A percentile compares a stretch with the other conserved stretches of the same genome.
These are phyloP conservation scores for Crotalus tigris DNA, from an alignment of 2,113 vertebrate species.

Conservation along the genomic window DNA sequence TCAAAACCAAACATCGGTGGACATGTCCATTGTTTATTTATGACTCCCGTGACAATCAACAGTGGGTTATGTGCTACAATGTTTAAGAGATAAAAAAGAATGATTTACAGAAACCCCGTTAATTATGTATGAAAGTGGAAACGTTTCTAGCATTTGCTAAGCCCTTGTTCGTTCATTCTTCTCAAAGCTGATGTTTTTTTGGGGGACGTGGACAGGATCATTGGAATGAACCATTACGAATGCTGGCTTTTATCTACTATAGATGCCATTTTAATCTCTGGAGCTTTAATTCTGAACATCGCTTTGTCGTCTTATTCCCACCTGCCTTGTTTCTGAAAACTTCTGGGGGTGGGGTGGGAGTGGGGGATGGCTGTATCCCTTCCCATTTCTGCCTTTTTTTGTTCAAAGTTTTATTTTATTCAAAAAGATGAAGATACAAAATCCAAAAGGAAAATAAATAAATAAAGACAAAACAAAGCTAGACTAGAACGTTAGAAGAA, in stretches of 20 bases:
- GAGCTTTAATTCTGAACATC: neutral
- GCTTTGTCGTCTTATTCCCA: slow-evolving; percentile 22
- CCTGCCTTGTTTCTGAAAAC: neutral
- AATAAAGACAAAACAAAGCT: no score
- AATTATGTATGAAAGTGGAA: slow-evolving; percentile 58
- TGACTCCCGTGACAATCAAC: slow-evolving; percentile 52
- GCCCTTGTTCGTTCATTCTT: slow-evolving; percentile 34
- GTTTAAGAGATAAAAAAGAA: slow-evolving; percentile 60
- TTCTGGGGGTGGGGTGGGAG: no score
- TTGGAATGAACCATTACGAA: slow-evolving; percentile 21
- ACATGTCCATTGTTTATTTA: slow-evolving; percentile 59
- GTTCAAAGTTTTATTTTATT: no score
- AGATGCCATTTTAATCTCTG: neutral
- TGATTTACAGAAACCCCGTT: slow-evolving; percentile 59
- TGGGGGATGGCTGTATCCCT: neutral
- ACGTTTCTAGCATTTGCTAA: slow-evolving; percentile 41
- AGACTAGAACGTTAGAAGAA: no score
- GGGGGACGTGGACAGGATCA: slow-evolving; percentile 26
- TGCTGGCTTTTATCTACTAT: neutral
- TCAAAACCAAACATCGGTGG: slow-evolving; percentile 51
- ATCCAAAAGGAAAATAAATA: no score
- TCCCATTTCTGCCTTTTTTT: no score
- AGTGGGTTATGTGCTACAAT: slow-evolving; percentile 45
- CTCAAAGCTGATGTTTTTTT: slow-evolving; percentile 32
- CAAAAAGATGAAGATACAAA: no score